Conservation (phyloP, 2,113 vertebrate genomes). For the Apteryx mantelli region DNA sequence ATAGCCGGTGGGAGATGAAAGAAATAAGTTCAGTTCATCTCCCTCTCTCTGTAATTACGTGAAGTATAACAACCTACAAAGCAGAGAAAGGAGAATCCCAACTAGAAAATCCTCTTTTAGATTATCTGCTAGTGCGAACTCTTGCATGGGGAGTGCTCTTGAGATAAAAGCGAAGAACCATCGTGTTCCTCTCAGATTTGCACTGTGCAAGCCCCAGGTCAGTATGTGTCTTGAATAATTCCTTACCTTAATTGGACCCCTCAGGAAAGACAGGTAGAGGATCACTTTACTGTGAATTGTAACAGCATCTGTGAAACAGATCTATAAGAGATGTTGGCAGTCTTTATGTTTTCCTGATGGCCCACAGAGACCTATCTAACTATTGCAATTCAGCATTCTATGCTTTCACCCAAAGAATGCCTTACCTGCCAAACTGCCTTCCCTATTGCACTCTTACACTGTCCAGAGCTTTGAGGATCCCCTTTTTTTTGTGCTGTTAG, state of each 20-base stretch:
- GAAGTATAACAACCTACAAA: background rate
- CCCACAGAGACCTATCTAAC: constrained; percentile 21
- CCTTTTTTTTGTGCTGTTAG: background rate
- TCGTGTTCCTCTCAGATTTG: constrained; percentile 30
- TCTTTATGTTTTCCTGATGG: constrained; percentile 49
- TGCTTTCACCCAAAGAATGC: background rate
- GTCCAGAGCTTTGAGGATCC: background rate
- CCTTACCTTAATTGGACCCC: constrained; percentile 60
- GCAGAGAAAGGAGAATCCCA: constrained; percentile 2
- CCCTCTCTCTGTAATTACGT: background rate
- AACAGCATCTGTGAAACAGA: constrained; percentile 51
- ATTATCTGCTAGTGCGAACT: background rate
- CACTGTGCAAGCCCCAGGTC: constrained; percentile 30
- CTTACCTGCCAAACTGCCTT: constrained; percentile 13
- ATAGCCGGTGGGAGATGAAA: constrained; percentile 35
- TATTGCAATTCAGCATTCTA: constrained; percentile 3
- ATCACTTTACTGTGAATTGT: constrained; percentile 48
- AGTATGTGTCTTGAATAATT: constrained; percentile 35
- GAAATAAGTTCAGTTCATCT: background rate
- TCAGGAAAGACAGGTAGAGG: constrained; percentile 62
- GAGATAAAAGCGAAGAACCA: constrained; percentile 60
- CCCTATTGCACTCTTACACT: background rate
- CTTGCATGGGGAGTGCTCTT: background rate
- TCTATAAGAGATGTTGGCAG: constrained; percentile 56
- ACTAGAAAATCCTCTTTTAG: constrained; percentile 19